These are phyloP conservation scores for Coreius guichenoti DNA, from an alignment of 2,797 vertebrate genomes.

Conservation along the genomic window DNA sequence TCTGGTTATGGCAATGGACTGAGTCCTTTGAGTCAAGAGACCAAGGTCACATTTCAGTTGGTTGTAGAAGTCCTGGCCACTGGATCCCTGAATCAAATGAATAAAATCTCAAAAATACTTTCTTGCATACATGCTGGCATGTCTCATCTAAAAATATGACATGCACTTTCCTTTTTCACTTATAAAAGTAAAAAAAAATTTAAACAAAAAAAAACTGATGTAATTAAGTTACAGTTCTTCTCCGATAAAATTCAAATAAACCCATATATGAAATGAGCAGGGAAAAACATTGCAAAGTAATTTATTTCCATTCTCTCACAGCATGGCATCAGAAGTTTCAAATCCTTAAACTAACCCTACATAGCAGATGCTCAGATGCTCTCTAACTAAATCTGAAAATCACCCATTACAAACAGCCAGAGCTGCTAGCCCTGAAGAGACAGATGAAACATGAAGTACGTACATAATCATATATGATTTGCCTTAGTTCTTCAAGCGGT, in stretches of 20 bases:
- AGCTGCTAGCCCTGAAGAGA: background rate
- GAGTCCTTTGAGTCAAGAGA: slow-evolving; percentile 13
- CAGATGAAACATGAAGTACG: background rate
- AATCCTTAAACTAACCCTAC: background rate
- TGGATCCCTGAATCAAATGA: background rate
- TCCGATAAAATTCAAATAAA: background rate
- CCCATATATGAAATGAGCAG: background rate
- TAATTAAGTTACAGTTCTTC: background rate
- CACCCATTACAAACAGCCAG: background rate
- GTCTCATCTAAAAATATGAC: background rate
- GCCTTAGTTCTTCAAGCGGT: too few species aligned
- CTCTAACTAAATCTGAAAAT: background rate
- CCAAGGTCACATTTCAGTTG: slow-evolving; percentile 30
- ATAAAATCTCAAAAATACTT: background rate
- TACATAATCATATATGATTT: background rate
- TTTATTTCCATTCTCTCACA: background rate
- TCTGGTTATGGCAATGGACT: slow-evolving; percentile 34
- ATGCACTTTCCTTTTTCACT: slow-evolving; percentile 3
- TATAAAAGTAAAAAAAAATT: background rate
- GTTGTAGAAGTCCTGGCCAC: background rate
- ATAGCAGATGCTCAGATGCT: background rate
- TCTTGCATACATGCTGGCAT: background rate
- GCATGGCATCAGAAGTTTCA: background rate
- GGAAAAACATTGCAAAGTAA: background rate
- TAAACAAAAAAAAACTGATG: background rate